phyloP scores from a whole-genome alignment of 53 echinoderm and acorn worm species.

The Astropecten irregularis region DNA sequence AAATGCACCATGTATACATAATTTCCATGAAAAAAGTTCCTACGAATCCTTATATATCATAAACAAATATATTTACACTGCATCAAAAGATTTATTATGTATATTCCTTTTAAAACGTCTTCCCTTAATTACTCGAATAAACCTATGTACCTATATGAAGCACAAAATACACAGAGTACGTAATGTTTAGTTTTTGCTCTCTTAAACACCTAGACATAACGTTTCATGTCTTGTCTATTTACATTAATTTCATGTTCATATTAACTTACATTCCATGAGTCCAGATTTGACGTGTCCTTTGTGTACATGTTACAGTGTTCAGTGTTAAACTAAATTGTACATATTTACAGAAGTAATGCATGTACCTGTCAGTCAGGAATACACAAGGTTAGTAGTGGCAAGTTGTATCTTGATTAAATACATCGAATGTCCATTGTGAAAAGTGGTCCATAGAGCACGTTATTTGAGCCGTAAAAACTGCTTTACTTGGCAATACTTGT shows the following conservation, averaged over 20 bases:
- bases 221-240: conserved; percentile 39
- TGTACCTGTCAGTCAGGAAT: conserved; percentile 14
- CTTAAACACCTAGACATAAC: conserved; percentile 19
- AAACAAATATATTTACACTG: conserved; percentile 62
- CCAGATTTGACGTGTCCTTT: too few relatives aligned
- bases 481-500: too few relatives aligned
- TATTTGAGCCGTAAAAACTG: too few relatives aligned
- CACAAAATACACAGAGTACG: conserved; percentile 41
- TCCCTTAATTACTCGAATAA: background rate
- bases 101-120: conserved; percentile 47
- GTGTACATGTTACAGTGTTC: background rate
- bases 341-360: conserved; percentile 50
- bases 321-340: conserved; percentile 44
- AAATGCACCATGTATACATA: conserved; percentile 52
- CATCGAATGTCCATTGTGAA: too few relatives aligned
- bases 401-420: too few relatives aligned
- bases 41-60: conserved; percentile 47
- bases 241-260: background rate
- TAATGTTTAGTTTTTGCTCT: conserved; percentile 3
- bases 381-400: too few relatives aligned
- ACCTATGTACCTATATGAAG: conserved; percentile 29
- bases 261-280: too few relatives aligned
- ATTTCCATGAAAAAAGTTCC: conserved; percentile 50
- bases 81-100: conserved; percentile 56
- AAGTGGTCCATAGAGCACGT: too few relatives aligned